Conservation (phyloP, 2,113 vertebrate species). For the Xiphophorus couchianus region DNA sequence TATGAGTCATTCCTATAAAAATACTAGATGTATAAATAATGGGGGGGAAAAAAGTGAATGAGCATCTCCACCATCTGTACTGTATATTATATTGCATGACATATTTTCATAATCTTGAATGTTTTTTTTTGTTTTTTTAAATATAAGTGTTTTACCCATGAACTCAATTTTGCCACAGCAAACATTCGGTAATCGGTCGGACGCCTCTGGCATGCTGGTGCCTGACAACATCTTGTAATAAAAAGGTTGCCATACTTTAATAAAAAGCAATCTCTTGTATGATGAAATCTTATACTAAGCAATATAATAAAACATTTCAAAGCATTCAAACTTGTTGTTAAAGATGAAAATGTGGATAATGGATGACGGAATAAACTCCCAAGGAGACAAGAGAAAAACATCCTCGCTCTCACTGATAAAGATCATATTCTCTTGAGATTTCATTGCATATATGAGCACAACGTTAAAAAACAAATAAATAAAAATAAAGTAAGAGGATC, state of each 20-base stretch:
- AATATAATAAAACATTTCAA: neutral
- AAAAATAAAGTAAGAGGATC: neutral
- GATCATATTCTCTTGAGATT: neutral
- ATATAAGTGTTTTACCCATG: neutral
- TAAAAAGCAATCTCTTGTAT: neutral
- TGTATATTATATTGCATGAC: no score
- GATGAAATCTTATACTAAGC: neutral
- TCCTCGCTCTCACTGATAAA: neutral
- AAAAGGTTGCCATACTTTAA: neutral
- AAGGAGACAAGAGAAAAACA: neutral
- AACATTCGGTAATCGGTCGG: neutral
- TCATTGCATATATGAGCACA: neutral
- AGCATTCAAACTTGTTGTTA: neutral
- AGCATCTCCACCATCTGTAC: no score
- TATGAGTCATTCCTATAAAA: no score
- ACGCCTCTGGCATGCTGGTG: neutral
- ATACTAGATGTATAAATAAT: no score
- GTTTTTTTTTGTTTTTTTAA: no score
- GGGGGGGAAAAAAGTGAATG: no score
- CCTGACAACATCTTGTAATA: slow-evolving; percentile 4
- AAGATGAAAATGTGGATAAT: neutral
- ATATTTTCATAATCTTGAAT: no score
- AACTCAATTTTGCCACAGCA: neutral
- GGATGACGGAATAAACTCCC: neutral
- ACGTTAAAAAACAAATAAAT: neutral